Evolutionary conservation across 1,140 invertebrate species (phyloP).

Genomic region (Caerostris darwini): DNA sequence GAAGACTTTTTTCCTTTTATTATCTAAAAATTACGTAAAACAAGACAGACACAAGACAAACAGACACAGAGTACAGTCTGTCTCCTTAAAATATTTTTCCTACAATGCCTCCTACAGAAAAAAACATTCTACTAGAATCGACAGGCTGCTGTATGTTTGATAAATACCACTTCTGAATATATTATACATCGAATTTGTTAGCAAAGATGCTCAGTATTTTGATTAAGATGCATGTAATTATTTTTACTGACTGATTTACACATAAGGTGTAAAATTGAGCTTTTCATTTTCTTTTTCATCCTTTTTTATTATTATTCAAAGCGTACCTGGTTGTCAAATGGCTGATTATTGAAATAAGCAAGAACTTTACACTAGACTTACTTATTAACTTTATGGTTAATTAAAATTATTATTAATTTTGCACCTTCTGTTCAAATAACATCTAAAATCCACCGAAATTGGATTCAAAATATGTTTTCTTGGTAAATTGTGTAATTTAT

Average conservation of each 20-base stretch:
- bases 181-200: neutral
- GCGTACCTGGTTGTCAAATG: neutral
- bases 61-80: no score
- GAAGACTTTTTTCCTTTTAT: no score
- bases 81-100: no score
- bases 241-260: constrained; percentile 1
- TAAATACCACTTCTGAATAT: neutral
- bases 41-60: no score
- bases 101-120: no score
- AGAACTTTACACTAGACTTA: neutral
- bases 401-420: constrained; percentile 9
- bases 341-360: neutral
- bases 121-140: no score
- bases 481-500: neutral
- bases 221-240: neutral
- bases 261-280: constrained; percentile 1
- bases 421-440: neutral
- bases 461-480: neutral
- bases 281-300: neutral
- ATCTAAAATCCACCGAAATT: neutral
- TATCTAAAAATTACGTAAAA: no score
- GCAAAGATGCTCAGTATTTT: neutral
- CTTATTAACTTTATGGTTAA: constrained; percentile 20
- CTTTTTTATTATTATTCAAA: no score
- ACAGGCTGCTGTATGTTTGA: no score